These are phyloP conservation scores for Melanargia galathea DNA, from an alignment of 2,888 invertebrate species.

Conservation along the genomic window DNA sequence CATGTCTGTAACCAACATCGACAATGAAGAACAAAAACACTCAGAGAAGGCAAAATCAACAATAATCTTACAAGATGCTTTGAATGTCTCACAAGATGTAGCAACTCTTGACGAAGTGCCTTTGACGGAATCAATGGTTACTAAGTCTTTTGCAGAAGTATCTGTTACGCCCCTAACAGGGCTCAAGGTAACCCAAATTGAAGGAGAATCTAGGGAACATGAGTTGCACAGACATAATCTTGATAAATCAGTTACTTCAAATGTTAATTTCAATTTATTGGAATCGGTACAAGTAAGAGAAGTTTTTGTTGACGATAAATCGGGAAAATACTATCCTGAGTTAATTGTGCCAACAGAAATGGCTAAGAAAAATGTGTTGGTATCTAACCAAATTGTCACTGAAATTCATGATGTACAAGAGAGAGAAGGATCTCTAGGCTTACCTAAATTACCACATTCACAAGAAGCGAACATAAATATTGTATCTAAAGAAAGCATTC, in stretches of 20 bases:
- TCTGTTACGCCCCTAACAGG: conserved; percentile 84
- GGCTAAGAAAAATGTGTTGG: conserved; percentile 84
- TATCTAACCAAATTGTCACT: conserved; percentile 85
- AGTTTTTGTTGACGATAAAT: conserved; percentile 86
- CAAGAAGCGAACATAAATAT: conserved; percentile 84
- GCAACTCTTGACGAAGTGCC: conserved; percentile 83
- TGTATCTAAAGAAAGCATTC: conserved; percentile 83
- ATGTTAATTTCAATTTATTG: conserved; percentile 83
- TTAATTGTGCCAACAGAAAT: conserved; percentile 90
- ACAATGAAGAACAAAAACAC: conserved; percentile 56
- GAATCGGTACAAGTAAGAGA: conserved; percentile 86
- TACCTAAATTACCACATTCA: conserved; percentile 81
- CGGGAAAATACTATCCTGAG: conserved; percentile 90
- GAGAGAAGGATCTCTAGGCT: conserved; percentile 84
- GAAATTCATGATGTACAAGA: conserved; percentile 86
- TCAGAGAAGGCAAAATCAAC: conserved; percentile 80
- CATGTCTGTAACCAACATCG: conserved; percentile 71
- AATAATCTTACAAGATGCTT: conserved; percentile 84
- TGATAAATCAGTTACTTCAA: conserved; percentile 80
- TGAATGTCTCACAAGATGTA: conserved; percentile 84
- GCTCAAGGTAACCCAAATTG: conserved; percentile 84
- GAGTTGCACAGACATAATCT: conserved; percentile 71
- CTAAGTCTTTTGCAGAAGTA: conserved; percentile 79
- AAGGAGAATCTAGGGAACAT: conserved; percentile 83
- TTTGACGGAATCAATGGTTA: conserved; percentile 73